Percentiles rank a stretch among this genome's conserved stretches.
These are phyloP conservation scores for Holothuria scabra DNA, from an alignment of 53 echinoderm and acorn worm genomes.

Conservation along the genomic window DNA sequence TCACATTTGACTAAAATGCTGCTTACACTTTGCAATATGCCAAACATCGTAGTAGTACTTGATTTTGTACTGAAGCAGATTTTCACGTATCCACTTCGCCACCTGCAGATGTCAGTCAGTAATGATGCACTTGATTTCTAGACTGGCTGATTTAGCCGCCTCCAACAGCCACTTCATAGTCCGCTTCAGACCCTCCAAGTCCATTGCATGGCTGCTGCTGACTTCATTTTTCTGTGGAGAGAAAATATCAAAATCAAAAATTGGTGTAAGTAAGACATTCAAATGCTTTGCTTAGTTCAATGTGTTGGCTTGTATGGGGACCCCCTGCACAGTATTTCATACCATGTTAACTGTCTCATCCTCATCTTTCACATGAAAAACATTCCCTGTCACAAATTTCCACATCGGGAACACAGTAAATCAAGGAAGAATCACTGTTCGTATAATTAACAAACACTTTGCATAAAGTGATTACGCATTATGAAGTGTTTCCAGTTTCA, in stretches of 20 bases:
- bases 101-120: slow-evolving; percentile 62
- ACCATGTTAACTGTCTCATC: neutral
- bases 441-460: too few species aligned
- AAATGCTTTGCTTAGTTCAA: too few species aligned
- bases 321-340: too few species aligned
- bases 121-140: slow-evolving; percentile 40
- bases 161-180: slow-evolving; percentile 36
- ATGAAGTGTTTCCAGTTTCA: too few species aligned
- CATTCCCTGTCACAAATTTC: neutral
- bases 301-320: too few species aligned
- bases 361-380: too few species aligned
- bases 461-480: too few species aligned
- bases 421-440: too few species aligned
- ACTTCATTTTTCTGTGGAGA: slow-evolving; percentile 73
- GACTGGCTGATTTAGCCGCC: neutral
- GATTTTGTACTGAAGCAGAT: slow-evolving; percentile 39
- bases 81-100: slow-evolving; percentile 62
- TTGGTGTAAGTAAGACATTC: too few species aligned
- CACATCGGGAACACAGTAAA: too few species aligned
- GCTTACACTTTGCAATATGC: slow-evolving; percentile 70
- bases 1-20: neutral
- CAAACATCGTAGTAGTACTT: slow-evolving; percentile 68
- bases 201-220: slow-evolving; percentile 60
- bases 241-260: neutral
- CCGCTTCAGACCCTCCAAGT: slow-evolving; percentile 61